These are phyloP conservation scores for Drosophila hawaiiensis DNA, from an alignment of 2,888 invertebrate species.

Conservation along the genomic window DNA sequence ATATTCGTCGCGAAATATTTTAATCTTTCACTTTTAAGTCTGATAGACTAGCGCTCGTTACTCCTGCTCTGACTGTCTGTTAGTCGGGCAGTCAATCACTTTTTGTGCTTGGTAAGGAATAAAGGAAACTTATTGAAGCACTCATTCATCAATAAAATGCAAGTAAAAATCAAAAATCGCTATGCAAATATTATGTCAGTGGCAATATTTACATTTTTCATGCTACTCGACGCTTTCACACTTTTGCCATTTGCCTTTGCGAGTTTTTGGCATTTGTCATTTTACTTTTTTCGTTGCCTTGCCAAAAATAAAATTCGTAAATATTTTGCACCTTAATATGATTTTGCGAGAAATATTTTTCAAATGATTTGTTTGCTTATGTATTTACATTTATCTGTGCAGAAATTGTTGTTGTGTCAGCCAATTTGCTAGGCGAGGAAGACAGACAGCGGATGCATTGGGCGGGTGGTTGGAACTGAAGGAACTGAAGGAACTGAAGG, in stretches of 20 bases:
- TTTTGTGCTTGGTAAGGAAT: constrained; percentile 20
- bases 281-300: constrained; percentile 35
- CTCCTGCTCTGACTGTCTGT: background rate
- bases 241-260: constrained; percentile 53
- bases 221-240: constrained; percentile 38
- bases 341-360: constrained; percentile 74
- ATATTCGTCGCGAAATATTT: background rate
- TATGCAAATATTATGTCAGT: constrained; percentile 64
- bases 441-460: background rate
- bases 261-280: constrained; percentile 47
- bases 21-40: background rate
- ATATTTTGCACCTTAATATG: constrained; percentile 77
- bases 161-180: constrained; percentile 57
- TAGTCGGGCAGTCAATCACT: constrained; percentile 42
- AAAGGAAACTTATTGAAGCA: constrained; percentile 37
- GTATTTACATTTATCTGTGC: constrained; percentile 76
- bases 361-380: constrained; percentile 77
- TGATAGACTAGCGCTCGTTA: background rate
- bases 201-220: constrained; percentile 71
- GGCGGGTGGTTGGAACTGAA: background rate
- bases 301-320: constrained; percentile 72
- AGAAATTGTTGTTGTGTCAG: constrained; percentile 58
- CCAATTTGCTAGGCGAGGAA: constrained; percentile 53
- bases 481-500: constrained; percentile 20
- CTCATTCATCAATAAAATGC: constrained; percentile 58